Percentiles rank a stretch among this genome's conserved stretches.
These are phyloP conservation scores for Notarius quadriscutis DNA, from an alignment of 2,113 vertebrate species.

Conservation along the genomic window DNA sequence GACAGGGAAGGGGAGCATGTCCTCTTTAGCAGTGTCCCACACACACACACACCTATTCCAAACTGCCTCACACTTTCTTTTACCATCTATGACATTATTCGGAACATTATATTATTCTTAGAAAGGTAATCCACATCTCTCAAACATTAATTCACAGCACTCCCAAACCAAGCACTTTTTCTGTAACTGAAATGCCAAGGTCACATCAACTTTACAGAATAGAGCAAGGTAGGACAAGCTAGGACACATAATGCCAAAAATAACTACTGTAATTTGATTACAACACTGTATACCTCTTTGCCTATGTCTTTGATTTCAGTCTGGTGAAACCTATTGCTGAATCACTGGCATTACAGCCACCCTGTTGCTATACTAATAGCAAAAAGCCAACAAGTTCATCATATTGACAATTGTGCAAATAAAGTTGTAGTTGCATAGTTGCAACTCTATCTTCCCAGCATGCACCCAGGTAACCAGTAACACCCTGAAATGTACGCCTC, in stretches of 20 bases:
- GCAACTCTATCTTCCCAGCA: slow-evolving; percentile 21
- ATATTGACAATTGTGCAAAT: neutral
- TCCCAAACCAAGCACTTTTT: slow-evolving; percentile 6
- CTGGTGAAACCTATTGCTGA: slow-evolving; percentile 19
- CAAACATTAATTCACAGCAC: neutral
- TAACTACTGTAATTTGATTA: slow-evolving; percentile 25
- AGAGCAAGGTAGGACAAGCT: neutral
- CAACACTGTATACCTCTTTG: slow-evolving; percentile 8
- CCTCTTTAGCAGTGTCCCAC: slow-evolving; percentile 3
- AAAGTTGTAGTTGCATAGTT: slow-evolving; percentile 16
- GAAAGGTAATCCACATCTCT: neutral
- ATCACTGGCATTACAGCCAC: neutral
- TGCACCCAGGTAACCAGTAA: slow-evolving; percentile 38
- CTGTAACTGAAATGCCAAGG: neutral
- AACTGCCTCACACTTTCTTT: neutral
- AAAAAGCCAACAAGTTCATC: neutral
- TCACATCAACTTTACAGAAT: neutral
- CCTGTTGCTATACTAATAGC: neutral
- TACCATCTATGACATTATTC: neutral
- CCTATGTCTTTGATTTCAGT: slow-evolving; percentile 9
- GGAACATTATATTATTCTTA: neutral
- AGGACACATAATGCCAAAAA: neutral
- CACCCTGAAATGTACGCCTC: slow-evolving; percentile 44
- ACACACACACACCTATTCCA: neutral
- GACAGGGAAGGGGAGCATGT: slow-evolving; percentile 15